Evolutionary conservation across 2,797 vertebrate species (phyloP).

Genomic region (Furcifer pardalis): DNA sequence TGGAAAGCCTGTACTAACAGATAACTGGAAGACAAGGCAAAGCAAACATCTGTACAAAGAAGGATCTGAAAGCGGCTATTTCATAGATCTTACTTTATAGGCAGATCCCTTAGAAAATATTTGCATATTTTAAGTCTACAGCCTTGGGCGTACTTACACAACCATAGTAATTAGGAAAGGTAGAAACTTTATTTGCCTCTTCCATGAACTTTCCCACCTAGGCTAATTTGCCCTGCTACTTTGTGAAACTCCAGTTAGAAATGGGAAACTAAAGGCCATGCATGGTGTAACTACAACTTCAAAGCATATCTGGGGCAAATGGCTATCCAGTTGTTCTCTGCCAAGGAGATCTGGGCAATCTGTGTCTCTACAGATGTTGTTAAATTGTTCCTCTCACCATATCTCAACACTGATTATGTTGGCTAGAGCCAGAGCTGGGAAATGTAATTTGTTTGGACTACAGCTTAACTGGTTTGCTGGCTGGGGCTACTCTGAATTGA

Average conservation of each 20-base stretch:
- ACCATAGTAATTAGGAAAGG: neutral
- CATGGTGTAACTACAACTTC: neutral
- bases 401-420: neutral
- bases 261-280: neutral
- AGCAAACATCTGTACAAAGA: neutral
- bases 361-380: neutral
- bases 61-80: neutral
- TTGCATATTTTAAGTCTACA: neutral
- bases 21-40: neutral
- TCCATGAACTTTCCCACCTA: conserved; percentile 10
- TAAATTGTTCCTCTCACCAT: neutral
- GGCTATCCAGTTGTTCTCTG: too few species aligned
- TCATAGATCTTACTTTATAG: neutral
- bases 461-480: too few species aligned
- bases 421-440: too few species aligned
- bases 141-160: neutral
- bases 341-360: neutral
- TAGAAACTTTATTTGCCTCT: neutral
- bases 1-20: neutral
- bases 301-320: neutral
- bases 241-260: neutral
- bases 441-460: too few species aligned
- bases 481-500: neutral
- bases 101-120: neutral
- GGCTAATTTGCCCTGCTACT: neutral